Percentiles rank a stretch among this genome's conserved stretches.
phyloP scores from a whole-genome alignment of 1,140 invertebrate species.

The Archivesica marissinica region DNA sequence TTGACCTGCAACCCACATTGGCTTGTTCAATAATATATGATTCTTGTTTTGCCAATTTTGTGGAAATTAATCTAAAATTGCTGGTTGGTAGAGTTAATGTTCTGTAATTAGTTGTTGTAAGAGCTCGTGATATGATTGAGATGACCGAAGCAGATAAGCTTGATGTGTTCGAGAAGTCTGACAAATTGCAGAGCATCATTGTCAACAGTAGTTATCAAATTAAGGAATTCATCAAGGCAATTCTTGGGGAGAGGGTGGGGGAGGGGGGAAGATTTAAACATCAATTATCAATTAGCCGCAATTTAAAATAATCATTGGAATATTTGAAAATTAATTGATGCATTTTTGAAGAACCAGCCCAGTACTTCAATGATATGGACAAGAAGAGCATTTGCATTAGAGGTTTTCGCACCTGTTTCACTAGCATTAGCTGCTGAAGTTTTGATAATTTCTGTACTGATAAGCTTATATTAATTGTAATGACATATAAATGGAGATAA shows the following conservation, averaged over 20 bases:
- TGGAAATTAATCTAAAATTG: too few species aligned
- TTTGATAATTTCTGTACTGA: neutral
- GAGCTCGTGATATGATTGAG: neutral
- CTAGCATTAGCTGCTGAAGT: too few species aligned
- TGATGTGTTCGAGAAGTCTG: neutral
- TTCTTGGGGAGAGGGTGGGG: too few species aligned
- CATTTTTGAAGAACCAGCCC: neutral
- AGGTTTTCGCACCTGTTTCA: too few species aligned
- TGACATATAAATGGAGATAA: neutral
- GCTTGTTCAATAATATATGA: too few species aligned
- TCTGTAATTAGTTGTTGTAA: neutral
- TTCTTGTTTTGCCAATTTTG: too few species aligned
- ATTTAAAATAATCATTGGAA: neutral
- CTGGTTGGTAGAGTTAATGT: neutral
- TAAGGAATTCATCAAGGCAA: neutral
- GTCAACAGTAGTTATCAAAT: neutral
- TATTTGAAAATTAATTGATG: neutral
- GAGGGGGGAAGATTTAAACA: too few species aligned
- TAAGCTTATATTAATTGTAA: neutral
- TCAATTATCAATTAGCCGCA: neutral
- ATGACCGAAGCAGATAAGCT: neutral
- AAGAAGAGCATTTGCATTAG: too few species aligned
- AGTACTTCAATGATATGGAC: too few species aligned
- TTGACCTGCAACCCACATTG: too few species aligned
- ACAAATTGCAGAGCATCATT: slow-evolving; percentile 4